These are phyloP conservation scores for Drosophila santomea DNA, from an alignment of 1,140 invertebrate species.

Conservation along the genomic window DNA sequence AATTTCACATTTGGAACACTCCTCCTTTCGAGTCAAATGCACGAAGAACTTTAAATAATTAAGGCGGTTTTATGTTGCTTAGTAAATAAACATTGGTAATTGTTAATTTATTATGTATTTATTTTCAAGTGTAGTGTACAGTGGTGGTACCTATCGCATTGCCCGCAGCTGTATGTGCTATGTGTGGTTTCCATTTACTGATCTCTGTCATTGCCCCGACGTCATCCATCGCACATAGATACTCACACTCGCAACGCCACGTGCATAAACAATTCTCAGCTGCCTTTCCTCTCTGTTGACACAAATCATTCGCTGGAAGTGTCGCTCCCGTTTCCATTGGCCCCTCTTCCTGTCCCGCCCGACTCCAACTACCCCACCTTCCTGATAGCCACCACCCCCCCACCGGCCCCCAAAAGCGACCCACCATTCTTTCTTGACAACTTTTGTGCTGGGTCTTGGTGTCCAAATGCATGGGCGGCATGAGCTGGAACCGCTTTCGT, in stretches of 20 bases:
- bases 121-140: no score
- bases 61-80: no score
- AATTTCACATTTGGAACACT: no score
- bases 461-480: slow-evolving; percentile 53
- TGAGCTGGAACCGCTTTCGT: slow-evolving; percentile 38
- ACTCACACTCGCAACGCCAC: slow-evolving; percentile 29
- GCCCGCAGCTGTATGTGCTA: slow-evolving; percentile 2
- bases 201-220: slow-evolving; percentile 53
- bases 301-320: slow-evolving; percentile 77
- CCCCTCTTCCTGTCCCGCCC: slow-evolving; percentile 20
- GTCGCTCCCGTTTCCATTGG: slow-evolving; percentile 52
- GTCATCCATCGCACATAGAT: slow-evolving; percentile 29
- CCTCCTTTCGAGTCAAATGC: no score
- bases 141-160: not conserved
- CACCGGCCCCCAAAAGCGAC: not conserved
- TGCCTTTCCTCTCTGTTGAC: slow-evolving; percentile 70
- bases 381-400: not conserved
- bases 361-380: not conserved
- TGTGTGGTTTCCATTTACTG: slow-evolving; percentile 44
- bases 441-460: slow-evolving; percentile 59
- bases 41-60: no score
- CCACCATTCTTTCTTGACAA: slow-evolving; percentile 16
- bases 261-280: slow-evolving; percentile 60
- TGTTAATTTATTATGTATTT: no score
- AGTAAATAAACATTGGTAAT: no score